Evolutionary conservation across 2,113 vertebrate species (phyloP).

Genomic region (Ammodytes marinus): DNA sequence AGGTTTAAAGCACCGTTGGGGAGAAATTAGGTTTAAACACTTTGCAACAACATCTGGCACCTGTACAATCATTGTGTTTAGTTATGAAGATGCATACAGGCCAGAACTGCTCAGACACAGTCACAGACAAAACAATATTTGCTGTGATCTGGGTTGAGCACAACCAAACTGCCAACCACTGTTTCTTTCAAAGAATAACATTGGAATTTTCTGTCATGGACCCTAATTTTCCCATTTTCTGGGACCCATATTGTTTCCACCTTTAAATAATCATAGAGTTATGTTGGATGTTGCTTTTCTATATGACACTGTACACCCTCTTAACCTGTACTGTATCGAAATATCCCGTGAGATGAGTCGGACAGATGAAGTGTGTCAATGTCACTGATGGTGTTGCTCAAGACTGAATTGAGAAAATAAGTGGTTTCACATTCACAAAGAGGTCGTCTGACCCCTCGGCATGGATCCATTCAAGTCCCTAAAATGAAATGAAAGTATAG

Average conservation of each 20-base stretch:
- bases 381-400: constrained; percentile 29
- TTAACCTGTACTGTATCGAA: background rate
- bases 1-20: constrained; percentile 22
- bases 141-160: background rate
- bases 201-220: background rate
- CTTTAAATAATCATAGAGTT: background rate
- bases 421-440: constrained; percentile 32
- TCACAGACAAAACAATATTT: background rate
- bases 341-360: constrained; percentile 16
- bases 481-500: constrained; percentile 67
- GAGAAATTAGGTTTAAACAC: constrained; percentile 37
- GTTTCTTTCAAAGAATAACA: background rate
- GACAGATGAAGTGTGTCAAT: constrained; percentile 12
- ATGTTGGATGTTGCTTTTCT: constrained; percentile 5
- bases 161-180: background rate
- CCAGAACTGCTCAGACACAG: background rate
- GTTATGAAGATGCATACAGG: constrained; percentile 8
- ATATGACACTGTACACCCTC: background rate
- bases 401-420: constrained; percentile 53
- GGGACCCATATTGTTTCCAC: background rate
- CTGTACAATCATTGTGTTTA: constrained; percentile 23
- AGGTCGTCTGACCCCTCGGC: constrained; percentile 42
- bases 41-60: constrained; percentile 41
- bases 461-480: constrained; percentile 40
- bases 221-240: constrained; percentile 18